Base-by-base conservation (phyloP, 2,888 invertebrate species). In the Sarcophaga subvicina region DNA sequence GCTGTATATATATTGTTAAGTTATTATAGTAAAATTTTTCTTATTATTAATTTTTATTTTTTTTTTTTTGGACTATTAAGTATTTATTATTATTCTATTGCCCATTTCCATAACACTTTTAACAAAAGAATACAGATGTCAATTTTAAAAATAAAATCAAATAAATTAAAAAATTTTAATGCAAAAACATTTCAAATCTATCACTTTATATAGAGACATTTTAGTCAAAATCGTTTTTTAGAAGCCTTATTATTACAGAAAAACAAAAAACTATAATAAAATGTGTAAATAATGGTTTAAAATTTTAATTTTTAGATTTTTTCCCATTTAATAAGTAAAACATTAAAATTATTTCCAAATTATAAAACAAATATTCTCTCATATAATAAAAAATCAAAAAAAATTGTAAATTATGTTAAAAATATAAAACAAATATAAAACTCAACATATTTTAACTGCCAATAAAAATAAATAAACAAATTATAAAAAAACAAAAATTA, bases 401-500 rank as follows among this genome's bases (percentile, higher is more conserved):
- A 80, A 47, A 59, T 63, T 84, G 71, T 79, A 84, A 73, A 49
- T 84, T 76, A 83, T 17, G 12, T 54, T 14, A 69, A 78, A 72
- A 77, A 69, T 63, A 77, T 20, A 66, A 73, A 25, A 12, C 66
- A 71, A 75, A 67, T 60, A 71, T 72, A 73, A 54, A 86, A 54
- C 14, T 54, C 54, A 54, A 54, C 37, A 54, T 47, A 37, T 66
- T 60, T 72, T 71, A 82, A 87, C 76, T 82, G 87, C 87, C 84
- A 87, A 87, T 82, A 87, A 73, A 78, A 73, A 22, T 66, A 73
- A 20, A 37, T 37, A 37, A 37, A 37, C 6, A 69, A 67, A 67
- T 22, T 49, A 27, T 4, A 22, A 22, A 22, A 85, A 80, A 87
- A 81, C 83, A 83, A 87, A 88, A 86, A 71, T 87, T 86, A 88